Evolutionary conservation across 2,113 vertebrate species (phyloP).

Genomic region (Lasiurus borealis): DNA sequence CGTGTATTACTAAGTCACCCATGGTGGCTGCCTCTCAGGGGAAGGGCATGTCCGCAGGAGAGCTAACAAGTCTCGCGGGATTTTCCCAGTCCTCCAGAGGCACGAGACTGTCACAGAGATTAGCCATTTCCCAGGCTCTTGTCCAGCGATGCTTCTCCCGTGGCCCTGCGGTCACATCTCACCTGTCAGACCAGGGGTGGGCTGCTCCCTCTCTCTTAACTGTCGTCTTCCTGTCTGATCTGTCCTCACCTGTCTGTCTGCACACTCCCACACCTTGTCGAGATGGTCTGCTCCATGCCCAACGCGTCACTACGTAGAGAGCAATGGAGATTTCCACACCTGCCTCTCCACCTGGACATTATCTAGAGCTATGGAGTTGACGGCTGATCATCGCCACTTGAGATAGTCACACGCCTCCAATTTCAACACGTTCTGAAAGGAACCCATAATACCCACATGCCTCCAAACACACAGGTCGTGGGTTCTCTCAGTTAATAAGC

Average conservation of each 20-base stretch:
- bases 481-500: background rate
- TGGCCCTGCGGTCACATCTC: background rate
- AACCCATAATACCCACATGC: background rate
- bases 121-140: background rate
- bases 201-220: background rate
- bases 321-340: background rate
- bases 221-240: background rate
- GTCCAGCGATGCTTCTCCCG: background rate
- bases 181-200: background rate
- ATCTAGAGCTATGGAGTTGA: background rate
- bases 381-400: background rate
- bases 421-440: background rate
- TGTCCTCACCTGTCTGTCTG: rapidly evolving
- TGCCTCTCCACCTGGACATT: background rate
- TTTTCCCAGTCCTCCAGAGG: background rate
- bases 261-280: background rate
- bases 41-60: background rate
- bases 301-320: background rate
- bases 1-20: background rate
- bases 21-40: background rate
- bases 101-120: background rate
- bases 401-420: background rate
- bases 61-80: background rate
- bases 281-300: background rate
- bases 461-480: too few species aligned